These are phyloP conservation scores for Pardosa pseudoannulata DNA, from an alignment of 2,888 invertebrate genomes.

Conservation along the genomic window DNA sequence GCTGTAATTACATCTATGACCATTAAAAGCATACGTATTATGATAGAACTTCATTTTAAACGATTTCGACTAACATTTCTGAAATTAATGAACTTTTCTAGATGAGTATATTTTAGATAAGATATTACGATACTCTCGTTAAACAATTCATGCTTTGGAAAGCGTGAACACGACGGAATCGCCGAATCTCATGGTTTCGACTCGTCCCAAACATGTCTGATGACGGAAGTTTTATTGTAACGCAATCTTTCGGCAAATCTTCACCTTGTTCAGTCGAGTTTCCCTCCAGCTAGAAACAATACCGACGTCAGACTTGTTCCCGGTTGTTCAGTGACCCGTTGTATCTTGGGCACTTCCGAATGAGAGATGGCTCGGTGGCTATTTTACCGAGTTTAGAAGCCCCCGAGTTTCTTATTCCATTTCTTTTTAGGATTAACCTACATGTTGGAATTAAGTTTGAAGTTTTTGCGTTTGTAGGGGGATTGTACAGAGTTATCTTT, in stretches of 20 bases:
- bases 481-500: no score
- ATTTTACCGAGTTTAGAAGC: not conserved
- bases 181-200: no score
- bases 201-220: not conserved
- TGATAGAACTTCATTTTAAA: no score
- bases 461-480: no score
- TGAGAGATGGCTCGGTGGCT: not conserved
- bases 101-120: no score
- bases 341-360: not conserved
- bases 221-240: constrained; percentile 8
- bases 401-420: not conserved
- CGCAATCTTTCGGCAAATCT: not conserved
- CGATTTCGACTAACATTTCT: no score
- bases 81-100: no score
- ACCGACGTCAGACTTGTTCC: not conserved
- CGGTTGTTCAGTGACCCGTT: constrained; percentile 14
- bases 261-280: constrained; percentile 1
- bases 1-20: no score
- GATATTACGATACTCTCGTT: no score
- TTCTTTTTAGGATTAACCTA: not conserved
- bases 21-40: no score
- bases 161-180: no score
- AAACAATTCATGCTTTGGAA: no score
- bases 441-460: not conserved
- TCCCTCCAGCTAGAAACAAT: not conserved